phyloP scores from a whole-genome alignment of 2,113 vertebrate species.

The Pycnonotus jocosus region DNA sequence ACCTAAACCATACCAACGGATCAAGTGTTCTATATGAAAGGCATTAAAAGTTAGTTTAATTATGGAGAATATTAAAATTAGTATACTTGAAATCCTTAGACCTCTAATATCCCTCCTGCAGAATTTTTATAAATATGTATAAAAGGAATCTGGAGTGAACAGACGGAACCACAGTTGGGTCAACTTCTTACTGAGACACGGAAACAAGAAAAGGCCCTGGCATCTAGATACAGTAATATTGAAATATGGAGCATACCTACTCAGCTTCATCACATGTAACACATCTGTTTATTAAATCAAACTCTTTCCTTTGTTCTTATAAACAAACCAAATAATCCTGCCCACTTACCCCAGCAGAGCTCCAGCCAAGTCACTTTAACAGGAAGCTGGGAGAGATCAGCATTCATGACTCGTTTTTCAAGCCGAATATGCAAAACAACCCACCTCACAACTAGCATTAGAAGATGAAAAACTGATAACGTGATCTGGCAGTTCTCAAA shows the following conservation, averaged over 20 bases:
- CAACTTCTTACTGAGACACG: neutral
- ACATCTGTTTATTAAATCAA: slow-evolving; percentile 41
- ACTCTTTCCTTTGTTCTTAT: slow-evolving; percentile 33
- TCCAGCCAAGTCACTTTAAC: neutral
- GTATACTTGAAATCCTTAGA: neutral
- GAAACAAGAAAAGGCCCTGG: neutral
- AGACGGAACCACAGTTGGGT: neutral
- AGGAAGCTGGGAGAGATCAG: slow-evolving; percentile 16
- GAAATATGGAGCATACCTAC: slow-evolving; percentile 4
- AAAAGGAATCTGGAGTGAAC: neutral
- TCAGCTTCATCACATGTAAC: neutral
- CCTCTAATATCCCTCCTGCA: neutral
- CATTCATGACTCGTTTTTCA: slow-evolving; percentile 24
- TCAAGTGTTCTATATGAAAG: neutral
- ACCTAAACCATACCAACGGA: neutral
- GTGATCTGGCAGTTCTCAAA: slow-evolving; percentile 46
- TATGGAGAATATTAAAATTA: neutral
- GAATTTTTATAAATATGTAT: neutral
- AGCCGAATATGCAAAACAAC: slow-evolving; percentile 20
- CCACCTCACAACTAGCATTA: slow-evolving; percentile 15
- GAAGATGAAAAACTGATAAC: slow-evolving; percentile 53
- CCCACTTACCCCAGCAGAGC: neutral
- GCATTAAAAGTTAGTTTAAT: neutral
- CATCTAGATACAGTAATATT: neutral
- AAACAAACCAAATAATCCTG: slow-evolving; percentile 21